Evolutionary conservation across 2,888 invertebrate genomes (phyloP), one percentile per base, ranked within the genome.

Genomic region (Nebria brevicollis): DNA sequence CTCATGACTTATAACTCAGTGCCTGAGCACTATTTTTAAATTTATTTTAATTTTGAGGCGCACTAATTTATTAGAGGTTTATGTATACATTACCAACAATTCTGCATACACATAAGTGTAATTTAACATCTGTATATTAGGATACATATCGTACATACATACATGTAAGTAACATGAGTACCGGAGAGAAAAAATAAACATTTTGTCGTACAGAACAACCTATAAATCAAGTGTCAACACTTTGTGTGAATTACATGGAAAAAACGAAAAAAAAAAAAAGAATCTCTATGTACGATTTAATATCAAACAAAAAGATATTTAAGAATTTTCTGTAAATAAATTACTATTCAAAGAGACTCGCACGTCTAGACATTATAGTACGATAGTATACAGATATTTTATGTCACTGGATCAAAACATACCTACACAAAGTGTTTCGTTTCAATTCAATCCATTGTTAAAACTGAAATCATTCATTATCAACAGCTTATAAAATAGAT

Each of bases 281-380:
- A 68, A 26, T 26, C 68, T 25, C 2, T 11, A 26, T 75, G 75
- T 34, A 34, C 75, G 42, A 75, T 75, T 75, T 75, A 75, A 75
- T 75, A 75, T 75, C 42, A 54, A 75, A 64, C n/a, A 54, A 75
- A 41, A 75, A 75, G 64, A 43, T 20, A 75, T 42, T 54, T 75
- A 15, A 8, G 54, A 54, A 8, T 54, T 54, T 54, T 54, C 54
- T 54, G 54, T 54, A 54, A 75, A 75, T 75, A 75, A 75, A 75
- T 75, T 75, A 75, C 64, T 75, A 75, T 75, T 75, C 75, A 75
- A 75, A 75, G 64, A 64, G 25, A 75, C 64, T 75, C 54, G 42
- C n/a, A 15, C 75, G 75, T 75, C 75, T 75, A 75, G 75, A 75
- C 75, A 41, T 15, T n/a, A 20, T 15, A 26, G 54, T 54, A 8